Percentiles rank a stretch among this genome's conserved stretches.
phyloP scores from a whole-genome alignment of 2,113 vertebrate genomes.

The Colaptes auratus region DNA sequence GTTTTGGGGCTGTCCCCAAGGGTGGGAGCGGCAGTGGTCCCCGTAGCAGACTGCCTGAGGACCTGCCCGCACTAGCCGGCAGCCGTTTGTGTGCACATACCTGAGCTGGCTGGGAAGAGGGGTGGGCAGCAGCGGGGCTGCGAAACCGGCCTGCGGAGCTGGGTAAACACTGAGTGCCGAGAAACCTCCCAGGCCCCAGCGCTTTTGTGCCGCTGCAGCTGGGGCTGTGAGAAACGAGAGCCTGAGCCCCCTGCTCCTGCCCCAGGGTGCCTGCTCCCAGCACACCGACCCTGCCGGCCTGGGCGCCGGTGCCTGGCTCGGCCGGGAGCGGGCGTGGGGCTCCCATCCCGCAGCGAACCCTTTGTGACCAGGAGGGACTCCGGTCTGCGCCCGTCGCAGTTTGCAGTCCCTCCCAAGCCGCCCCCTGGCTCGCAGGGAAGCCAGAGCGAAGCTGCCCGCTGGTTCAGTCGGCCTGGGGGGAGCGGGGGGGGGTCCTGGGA shows the following conservation, averaged over 20 bases:
- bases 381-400: rapidly evolving
- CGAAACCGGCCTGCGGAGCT: neutral
- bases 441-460: rapidly evolving
- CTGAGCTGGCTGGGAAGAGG: conserved; percentile 8
- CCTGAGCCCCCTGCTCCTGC: neutral
- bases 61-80: neutral
- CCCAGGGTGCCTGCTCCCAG: rapidly evolving
- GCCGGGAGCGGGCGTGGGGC: rapidly evolving
- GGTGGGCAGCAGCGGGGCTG: neutral
- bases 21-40: neutral
- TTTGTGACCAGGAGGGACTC: neutral
- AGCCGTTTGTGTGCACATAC: conserved; percentile 29
- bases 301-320: neutral
- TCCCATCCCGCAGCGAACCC: neutral
- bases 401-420: neutral
- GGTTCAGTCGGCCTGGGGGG: neutral
- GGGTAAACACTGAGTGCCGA: neutral
- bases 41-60: neutral
- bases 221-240: neutral
- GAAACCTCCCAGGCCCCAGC: neutral
- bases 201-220: rapidly evolving
- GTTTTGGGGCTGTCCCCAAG: neutral
- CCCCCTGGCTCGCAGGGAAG: neutral
- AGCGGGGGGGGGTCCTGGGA: neutral
- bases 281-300: neutral